Conservation (phyloP, 2,797 vertebrate genomes). For the Miichthys miiuy region DNA sequence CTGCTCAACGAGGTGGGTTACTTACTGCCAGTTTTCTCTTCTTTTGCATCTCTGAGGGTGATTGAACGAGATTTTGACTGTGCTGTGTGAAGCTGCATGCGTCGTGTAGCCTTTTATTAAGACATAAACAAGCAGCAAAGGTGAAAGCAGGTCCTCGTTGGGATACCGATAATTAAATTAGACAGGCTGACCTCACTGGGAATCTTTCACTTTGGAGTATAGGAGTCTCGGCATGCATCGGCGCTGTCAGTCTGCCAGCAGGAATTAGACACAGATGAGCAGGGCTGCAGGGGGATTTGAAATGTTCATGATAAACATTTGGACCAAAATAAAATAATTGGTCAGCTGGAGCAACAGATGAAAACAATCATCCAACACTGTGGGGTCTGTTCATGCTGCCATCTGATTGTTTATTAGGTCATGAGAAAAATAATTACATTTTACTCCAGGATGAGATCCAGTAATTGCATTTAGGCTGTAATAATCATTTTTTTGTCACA, state of each 20-base stretch:
- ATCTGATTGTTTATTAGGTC: conserved; percentile 2
- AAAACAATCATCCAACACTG: conserved; percentile 5
- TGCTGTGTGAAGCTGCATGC: conserved; percentile 1
- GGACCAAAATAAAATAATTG: neutral
- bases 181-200: conserved; percentile 60
- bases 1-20: conserved; percentile 86
- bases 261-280: conserved; percentile 33
- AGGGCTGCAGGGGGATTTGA: conserved; percentile 7
- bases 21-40: conserved; percentile 42
- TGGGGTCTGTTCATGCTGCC: neutral
- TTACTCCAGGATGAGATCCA: neutral
- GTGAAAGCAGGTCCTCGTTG: conserved; percentile 26
- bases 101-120: neutral
- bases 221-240: conserved; percentile 23
- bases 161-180: conserved; percentile 45
- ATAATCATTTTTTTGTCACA: neutral
- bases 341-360: conserved; percentile 67
- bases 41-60: neutral
- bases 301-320: conserved; percentile 8
- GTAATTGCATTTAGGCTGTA: neutral
- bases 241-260: conserved; percentile 46
- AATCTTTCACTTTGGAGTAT: conserved; percentile 43
- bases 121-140: conserved; percentile 6
- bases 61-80: neutral
- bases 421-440: neutral